Conservation (phyloP, 1,140 invertebrate genomes). For the Arion vulgaris region DNA sequence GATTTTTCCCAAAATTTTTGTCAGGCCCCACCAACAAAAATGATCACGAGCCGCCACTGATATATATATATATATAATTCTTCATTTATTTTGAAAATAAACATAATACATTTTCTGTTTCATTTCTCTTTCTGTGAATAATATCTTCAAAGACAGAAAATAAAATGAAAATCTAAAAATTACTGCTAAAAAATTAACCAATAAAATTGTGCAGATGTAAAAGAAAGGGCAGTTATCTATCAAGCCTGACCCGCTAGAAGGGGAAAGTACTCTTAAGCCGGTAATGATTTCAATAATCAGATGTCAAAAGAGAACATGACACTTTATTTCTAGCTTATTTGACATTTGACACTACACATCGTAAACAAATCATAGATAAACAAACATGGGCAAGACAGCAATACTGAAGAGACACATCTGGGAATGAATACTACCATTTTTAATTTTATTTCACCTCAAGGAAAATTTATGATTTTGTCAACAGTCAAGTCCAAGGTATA, state of each 20-base stretch:
- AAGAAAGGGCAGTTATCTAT: neutral
- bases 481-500: neutral
- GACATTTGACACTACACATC: neutral
- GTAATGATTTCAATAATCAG: neutral
- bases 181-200: neutral
- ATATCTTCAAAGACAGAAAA: neutral
- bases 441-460: neutral
- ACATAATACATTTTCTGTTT: neutral
- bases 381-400: neutral
- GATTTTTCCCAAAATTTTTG: no score
- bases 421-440: neutral
- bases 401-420: neutral
- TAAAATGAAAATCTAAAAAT: neutral
- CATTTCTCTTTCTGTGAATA: neutral
- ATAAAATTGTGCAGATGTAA: neutral
- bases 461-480: neutral
- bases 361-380: neutral
- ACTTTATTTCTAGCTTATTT: neutral
- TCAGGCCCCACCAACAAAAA: no score
- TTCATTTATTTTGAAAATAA: neutral
- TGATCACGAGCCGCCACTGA: no score
- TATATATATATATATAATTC: no score
- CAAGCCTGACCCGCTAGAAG: neutral
- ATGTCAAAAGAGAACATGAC: slow-evolving; percentile 6
- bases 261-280: neutral